These are phyloP conservation scores for Cacatua alba DNA, from an alignment of 2,113 vertebrate species.

Conservation along the genomic window DNA sequence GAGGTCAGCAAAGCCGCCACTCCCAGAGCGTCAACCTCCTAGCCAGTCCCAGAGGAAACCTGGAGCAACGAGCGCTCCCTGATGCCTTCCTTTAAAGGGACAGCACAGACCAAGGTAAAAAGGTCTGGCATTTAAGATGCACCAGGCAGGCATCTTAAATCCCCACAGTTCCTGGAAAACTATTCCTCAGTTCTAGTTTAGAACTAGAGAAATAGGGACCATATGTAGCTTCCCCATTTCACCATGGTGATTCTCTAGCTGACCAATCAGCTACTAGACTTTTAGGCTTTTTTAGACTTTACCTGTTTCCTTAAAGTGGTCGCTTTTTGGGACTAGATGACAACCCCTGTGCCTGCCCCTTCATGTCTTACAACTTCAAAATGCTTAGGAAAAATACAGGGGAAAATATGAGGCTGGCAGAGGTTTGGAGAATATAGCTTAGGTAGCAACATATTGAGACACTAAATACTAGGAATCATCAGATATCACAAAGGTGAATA, in stretches of 20 bases:
- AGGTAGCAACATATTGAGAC: neutral
- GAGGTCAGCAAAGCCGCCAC: fast-evolving
- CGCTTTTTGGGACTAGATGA: neutral
- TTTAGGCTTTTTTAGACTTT: neutral
- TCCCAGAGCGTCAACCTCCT: neutral
- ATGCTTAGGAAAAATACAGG: neutral
- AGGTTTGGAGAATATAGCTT: neutral
- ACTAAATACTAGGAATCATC: neutral
- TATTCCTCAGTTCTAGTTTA: neutral
- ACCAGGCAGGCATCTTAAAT: neutral
- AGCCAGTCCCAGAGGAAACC: neutral
- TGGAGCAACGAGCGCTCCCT: neutral
- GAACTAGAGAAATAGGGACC: neutral
- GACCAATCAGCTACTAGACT: neutral
- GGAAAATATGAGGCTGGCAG: neutral
- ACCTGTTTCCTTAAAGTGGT: neutral
- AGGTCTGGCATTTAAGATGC: neutral
- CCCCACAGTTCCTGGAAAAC: neutral
- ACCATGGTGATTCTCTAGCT: neutral
- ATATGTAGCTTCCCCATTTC: neutral
- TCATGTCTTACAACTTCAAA: neutral
- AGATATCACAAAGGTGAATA: neutral
- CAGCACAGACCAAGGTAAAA: neutral
- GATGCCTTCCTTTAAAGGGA: neutral
- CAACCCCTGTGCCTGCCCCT: neutral